Evolutionary conservation across 2,113 vertebrate species (phyloP).

Genomic region (Galemys pyrenaicus): DNA sequence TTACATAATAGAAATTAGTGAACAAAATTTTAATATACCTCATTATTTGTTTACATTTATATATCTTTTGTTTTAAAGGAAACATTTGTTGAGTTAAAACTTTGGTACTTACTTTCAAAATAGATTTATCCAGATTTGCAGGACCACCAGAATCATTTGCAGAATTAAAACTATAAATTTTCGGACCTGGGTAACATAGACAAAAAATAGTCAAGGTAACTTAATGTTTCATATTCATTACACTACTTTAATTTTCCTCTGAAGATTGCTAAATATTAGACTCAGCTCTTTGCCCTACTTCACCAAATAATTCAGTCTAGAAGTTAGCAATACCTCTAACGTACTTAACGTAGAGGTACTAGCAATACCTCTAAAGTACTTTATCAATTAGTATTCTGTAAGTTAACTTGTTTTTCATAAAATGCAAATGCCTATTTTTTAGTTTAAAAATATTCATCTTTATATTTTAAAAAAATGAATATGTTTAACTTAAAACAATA

Average conservation of each 20-base stretch:
- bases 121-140: conserved; percentile 91
- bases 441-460: neutral
- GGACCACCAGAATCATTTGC: conserved; percentile 87
- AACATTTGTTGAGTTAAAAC: conserved; percentile 55
- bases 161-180: conserved; percentile 95
- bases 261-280: neutral
- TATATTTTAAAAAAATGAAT: no score
- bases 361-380: neutral
- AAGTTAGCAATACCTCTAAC: neutral
- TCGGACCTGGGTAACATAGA: conserved; percentile 89
- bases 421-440: neutral
- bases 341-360: no score
- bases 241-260: conserved; percentile 32
- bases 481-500: no score
- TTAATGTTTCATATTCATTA: conserved; percentile 34
- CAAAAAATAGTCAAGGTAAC: conserved; percentile 50
- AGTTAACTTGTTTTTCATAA: neutral
- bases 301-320: conserved; percentile 23
- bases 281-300: neutral
- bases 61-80: neutral
- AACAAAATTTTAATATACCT: conserved; percentile 10
- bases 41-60: conserved; percentile 31
- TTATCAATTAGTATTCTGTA: neutral
- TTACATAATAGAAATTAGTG: neutral
- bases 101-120: conserved; percentile 91